These are phyloP conservation scores for Phoxinus phoxinus DNA, from an alignment of 2,113 vertebrate genomes.

Conservation along the genomic window DNA sequence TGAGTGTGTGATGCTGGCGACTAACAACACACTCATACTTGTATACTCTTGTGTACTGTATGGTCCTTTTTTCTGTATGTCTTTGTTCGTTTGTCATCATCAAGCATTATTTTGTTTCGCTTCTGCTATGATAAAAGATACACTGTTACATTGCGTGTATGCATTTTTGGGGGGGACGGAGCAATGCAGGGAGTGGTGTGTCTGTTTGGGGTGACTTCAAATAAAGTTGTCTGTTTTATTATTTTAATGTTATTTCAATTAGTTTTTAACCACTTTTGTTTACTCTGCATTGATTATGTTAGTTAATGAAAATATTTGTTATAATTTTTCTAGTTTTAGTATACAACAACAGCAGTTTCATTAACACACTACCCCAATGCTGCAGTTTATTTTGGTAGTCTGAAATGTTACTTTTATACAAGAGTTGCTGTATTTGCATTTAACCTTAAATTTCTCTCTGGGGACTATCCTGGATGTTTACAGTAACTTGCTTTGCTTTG, in stretches of 20 bases:
- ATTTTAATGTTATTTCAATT: not conserved
- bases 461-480: not conserved
- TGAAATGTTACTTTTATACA: not conserved
- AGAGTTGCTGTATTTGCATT: not conserved
- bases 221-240: too few relatives aligned
- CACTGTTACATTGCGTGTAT: too few relatives aligned
- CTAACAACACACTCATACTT: too few relatives aligned
- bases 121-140: too few relatives aligned
- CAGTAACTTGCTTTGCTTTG: not conserved
- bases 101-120: too few relatives aligned
- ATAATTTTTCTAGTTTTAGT: not conserved
- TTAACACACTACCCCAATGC: not conserved
- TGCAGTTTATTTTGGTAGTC: not conserved
- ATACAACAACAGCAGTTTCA: not conserved
- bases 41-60: too few relatives aligned
- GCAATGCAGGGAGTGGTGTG: too few relatives aligned
- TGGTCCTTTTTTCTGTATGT: too few relatives aligned
- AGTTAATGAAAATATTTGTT: not conserved
- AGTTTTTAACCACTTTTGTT: not conserved
- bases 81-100: too few relatives aligned
- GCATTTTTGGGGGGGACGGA: too few relatives aligned
- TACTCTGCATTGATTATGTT: not conserved
- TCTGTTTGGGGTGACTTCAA: too few relatives aligned
- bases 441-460: not conserved
- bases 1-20: too few relatives aligned